Evolutionary conservation across 1,140 invertebrate species (phyloP), one percentile per base, ranked within the genome.

Genomic region (Drosophila triauraria): DNA sequence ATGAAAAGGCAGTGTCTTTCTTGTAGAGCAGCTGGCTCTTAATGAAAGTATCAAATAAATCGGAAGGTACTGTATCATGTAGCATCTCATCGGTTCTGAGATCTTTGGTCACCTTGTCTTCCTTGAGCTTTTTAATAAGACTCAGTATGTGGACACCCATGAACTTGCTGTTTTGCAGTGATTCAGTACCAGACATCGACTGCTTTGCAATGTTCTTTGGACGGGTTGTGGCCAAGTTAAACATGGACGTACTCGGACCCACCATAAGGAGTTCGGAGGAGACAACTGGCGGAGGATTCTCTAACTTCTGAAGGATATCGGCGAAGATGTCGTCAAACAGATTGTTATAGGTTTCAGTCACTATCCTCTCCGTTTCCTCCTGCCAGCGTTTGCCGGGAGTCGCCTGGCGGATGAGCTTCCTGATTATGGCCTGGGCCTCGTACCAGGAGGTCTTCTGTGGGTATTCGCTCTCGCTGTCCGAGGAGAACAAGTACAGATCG

Each of bases 341-440:
- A 59, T 72, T 61, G 1, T 53, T 56, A 6, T 74, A 64, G 23
- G 69, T 80, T 38, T 90, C 80, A 7, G 72, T 38, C 1, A 48
- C 77, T 20, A 91, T 51, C 2, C 78, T 74, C 46, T 92, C 91
- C 3, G 27, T 57, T 53, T 81, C 69, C 4, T 80, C 80, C 38
- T 62, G 74, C 91, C 91, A 92, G 20, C 91, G 90, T n/a, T 59
- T 43, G 10, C 91, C 92, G 2, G 91, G 87, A 7, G 92, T 82
- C 1, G 78, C 72, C 13, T 76, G 64, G 0, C 91, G 71, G 42
- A 92, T 82, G 0, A 92, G 30, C 25, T 92, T 92, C 0, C 91
- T 57, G 27, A 92, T 60, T 0, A 92, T 75, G 1, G 91, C 82
- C 7, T 68, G 9, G 1, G 74, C 68, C 61, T 92, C 91, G 4